Evolutionary conservation across 2,113 vertebrate species (phyloP).

Genomic region (Podocnemis expansa): DNA sequence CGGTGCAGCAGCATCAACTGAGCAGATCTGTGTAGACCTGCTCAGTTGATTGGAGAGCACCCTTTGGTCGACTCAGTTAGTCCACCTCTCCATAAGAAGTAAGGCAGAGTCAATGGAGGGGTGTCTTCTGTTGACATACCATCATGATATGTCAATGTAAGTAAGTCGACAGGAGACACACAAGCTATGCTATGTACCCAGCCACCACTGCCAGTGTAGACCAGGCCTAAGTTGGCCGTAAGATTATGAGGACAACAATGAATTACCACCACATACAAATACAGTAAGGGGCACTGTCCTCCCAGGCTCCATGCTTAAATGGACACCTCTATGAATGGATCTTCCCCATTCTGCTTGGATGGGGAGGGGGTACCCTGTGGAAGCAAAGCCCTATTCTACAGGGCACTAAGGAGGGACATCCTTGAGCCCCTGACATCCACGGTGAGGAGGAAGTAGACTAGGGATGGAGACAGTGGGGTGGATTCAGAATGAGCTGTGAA

Average conservation of each 20-base stretch:
- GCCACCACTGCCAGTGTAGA: too few relatives aligned
- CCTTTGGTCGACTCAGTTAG: too few relatives aligned
- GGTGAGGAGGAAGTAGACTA: not conserved
- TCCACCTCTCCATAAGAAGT: too few relatives aligned
- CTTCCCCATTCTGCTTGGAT: not conserved
- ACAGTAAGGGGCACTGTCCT: not conserved
- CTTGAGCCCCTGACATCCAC: not conserved
- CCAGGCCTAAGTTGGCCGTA: not conserved
- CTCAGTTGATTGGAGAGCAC: too few relatives aligned
- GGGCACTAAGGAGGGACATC: not conserved
- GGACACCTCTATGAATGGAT: not conserved
- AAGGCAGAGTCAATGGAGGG: too few relatives aligned
- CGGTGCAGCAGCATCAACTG: too few relatives aligned
- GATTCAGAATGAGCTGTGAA: not conserved
- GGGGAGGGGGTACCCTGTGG: too few relatives aligned
- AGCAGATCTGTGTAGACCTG: too few relatives aligned
- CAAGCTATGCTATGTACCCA: too few relatives aligned
- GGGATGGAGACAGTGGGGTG: not conserved
- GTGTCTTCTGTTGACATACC: too few relatives aligned
- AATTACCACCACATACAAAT: not conserved
- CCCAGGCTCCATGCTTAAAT: not conserved
- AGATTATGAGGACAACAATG: not conserved
- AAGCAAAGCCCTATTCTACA: not conserved
- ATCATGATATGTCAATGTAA: too few relatives aligned
- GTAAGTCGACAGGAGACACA: too few relatives aligned